phyloP scores from a whole-genome alignment of 2,113 vertebrate species.

The Dasyurus viverrinus region DNA sequence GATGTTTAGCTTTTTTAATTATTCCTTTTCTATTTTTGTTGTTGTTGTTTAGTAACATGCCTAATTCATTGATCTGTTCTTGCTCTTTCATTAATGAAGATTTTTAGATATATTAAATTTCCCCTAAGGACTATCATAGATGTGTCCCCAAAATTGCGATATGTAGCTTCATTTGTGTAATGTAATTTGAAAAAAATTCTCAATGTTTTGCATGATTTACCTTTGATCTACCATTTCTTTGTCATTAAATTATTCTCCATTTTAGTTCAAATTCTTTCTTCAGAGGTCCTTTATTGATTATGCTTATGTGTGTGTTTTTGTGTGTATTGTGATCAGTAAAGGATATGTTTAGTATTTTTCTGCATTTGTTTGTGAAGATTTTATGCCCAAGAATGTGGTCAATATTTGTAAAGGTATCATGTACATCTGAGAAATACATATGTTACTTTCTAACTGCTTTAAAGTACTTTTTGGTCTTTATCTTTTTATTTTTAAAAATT shows the following conservation, averaged over 20 bases:
- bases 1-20: not conserved
- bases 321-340: not conserved
- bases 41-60: not conserved
- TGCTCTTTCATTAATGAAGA: not conserved
- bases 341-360: not conserved
- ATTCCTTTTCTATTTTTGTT: not conserved
- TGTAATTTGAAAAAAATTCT: not conserved
- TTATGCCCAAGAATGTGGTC: not conserved
- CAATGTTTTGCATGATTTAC: not conserved
- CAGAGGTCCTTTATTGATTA: not conserved
- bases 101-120: not conserved
- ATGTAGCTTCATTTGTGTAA: not conserved
- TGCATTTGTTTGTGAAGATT: not conserved
- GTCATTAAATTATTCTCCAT: not conserved
- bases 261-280: not conserved
- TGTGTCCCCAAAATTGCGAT: not conserved
- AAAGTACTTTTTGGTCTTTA: not conserved
- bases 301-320: not conserved
- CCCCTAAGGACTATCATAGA: not conserved
- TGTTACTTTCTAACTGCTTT: not conserved
- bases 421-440: not conserved
- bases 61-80: not conserved
- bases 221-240: not conserved
- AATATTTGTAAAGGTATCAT: not conserved
- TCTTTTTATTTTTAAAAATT: not conserved